phyloP scores from a whole-genome alignment of 2,888 invertebrate species.

The Coelinius sp. region DNA sequence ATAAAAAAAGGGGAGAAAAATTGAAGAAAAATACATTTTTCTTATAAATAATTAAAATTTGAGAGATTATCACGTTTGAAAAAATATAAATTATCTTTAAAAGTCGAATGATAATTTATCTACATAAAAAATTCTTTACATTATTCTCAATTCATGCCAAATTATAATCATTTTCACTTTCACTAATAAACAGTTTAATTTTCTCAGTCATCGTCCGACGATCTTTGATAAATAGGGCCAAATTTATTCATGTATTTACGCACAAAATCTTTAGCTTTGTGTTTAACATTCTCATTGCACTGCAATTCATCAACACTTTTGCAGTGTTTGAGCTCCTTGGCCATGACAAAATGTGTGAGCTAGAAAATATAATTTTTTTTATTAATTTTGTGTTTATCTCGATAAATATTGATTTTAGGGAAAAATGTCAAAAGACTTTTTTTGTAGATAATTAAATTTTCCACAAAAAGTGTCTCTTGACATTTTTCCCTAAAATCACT shows the following conservation, averaged over 20 bases:
- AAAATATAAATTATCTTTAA: constrained; percentile 44
- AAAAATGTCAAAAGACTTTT: not conserved
- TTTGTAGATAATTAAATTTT: too few species aligned
- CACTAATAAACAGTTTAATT: constrained; percentile 3
- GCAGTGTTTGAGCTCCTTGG: constrained; percentile 94
- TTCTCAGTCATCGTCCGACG: constrained; percentile 76
- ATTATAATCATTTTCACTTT: constrained; percentile 1
- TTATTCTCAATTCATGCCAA: not conserved
- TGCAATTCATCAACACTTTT: constrained; percentile 87
- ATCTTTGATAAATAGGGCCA: constrained; percentile 83
- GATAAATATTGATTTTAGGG: too few species aligned
- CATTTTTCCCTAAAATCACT: too few species aligned
- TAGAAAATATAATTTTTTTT: constrained; percentile 69
- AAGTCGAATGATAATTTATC: constrained; percentile 28
- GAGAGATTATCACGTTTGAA: constrained; percentile 46
- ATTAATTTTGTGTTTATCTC: constrained; percentile 2
- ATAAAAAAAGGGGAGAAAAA: constrained; percentile 25
- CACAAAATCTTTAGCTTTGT: constrained; percentile 95
- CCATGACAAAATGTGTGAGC: constrained; percentile 95
- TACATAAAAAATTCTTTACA: constrained; percentile 33
- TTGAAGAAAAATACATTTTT: constrained; percentile 33
- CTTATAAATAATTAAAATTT: constrained; percentile 46
- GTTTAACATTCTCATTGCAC: constrained; percentile 92
- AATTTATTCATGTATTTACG: constrained; percentile 97
- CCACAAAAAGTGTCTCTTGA: too few species aligned